phyloP scores from a whole-genome alignment of 1,140 invertebrate genomes.

The Aethina tumida region DNA sequence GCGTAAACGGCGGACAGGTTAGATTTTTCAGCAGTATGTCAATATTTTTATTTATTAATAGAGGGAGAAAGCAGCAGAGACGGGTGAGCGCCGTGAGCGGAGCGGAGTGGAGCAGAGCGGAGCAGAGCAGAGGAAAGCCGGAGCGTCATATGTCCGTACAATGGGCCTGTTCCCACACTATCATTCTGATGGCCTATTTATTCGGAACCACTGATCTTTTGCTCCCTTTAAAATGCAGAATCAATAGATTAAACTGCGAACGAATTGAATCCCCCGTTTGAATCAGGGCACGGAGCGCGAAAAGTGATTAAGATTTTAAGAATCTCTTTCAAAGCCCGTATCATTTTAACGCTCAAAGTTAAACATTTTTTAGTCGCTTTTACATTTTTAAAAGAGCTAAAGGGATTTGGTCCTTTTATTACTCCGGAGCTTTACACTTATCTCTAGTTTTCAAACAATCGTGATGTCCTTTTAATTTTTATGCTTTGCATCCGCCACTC shows the following conservation, averaged over 20 bases:
- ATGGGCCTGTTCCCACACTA: conserved; percentile 44
- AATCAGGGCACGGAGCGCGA: conserved; percentile 28
- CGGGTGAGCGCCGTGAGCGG: conserved; percentile 24
- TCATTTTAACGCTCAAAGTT: conserved; percentile 25
- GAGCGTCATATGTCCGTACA: conserved; percentile 47
- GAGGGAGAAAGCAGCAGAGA: conserved; percentile 15
- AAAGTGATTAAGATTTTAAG: conserved; percentile 35
- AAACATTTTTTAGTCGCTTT: conserved; percentile 26
- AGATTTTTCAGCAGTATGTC: conserved; percentile 8
- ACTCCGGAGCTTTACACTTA: conserved; percentile 23
- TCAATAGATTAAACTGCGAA: conserved; percentile 34
- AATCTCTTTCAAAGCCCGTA: conserved; percentile 25
- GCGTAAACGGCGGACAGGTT: no score
- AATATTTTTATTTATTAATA: conserved; percentile 21
- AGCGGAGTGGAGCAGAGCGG: no score
- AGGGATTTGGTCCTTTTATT: conserved; percentile 26
- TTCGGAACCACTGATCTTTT: conserved; percentile 34
- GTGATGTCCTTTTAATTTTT: conserved; percentile 24
- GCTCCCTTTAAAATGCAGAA: conserved; percentile 32
- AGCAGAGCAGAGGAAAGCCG: no score
- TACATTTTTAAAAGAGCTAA: conserved; percentile 30
- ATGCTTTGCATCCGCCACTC: conserved; percentile 19
- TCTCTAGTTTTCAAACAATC: conserved; percentile 16
- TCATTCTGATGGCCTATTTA: conserved; percentile 33
- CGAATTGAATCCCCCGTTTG: conserved; percentile 22